Base-by-base conservation (phyloP, 2,888 invertebrate genomes). In the Sepioteuthis lessoniana region DNA sequence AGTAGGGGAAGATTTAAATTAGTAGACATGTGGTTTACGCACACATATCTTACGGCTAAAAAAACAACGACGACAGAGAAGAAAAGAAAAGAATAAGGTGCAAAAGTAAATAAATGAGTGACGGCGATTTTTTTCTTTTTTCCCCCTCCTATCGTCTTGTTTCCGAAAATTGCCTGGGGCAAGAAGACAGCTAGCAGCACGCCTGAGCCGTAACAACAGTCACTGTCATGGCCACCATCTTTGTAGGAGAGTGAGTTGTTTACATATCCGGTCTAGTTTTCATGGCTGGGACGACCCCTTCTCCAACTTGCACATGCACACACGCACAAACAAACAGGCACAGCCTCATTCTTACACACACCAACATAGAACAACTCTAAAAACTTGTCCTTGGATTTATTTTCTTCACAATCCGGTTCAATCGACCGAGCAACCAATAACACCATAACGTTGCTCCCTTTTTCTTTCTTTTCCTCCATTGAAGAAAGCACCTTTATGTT, bases 181-280 rank as follows among this genome's bases (percentile, higher is more conserved):
- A n/a, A 76, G 42, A 76, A 76, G 76, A 76, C n/a, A 55, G 76
- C n/a, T n/a, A n/a, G n/a, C 76, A n/a, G 16, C 76, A n/a, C n/a
- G 76, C 55, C 55, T 55, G 55, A 55, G 55, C 55, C 55, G 55
- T 25, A 55, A 55, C 55, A 55, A 55, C 25, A 21, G 55, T 25
- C 55, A 76, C n/a, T 35, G n/a, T 76, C n/a, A 76, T 76, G 76
- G 76, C 76, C 76, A 76, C 76, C 76, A 76, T 76, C 76, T 76
- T 76, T 76, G n/a, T n/a, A 13, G 3, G n/a, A 76, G n/a, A 76
- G 76, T 76, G 76, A 1, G 76, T 76, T 76, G 76, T 76, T 76
- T 76, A 76, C 76, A 76, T 76, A 76, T 76, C 76, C 76, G 76
- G 76, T 76, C 76, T 76, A 76, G 76, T 76, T 76, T 76, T 76